Conservation (phyloP, 2,113 vertebrate genomes). For the Diadophis punctatus region DNA sequence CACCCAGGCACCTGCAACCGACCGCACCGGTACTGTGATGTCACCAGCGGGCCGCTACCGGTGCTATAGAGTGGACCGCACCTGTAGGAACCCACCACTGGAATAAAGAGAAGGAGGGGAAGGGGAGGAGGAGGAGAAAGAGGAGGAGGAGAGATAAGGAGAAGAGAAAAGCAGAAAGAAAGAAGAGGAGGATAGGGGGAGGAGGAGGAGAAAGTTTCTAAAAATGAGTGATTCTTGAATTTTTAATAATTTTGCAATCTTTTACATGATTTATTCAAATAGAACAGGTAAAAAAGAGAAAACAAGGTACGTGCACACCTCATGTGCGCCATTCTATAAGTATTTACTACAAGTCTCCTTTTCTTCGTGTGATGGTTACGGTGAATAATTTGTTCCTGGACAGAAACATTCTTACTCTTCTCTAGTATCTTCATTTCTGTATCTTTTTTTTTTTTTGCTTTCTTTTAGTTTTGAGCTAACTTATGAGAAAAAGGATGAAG, state of each 20-base stretch:
- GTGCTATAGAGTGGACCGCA: too few relatives aligned
- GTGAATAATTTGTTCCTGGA: background rate
- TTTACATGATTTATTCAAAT: background rate
- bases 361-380: background rate
- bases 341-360: background rate
- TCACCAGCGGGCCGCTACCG: too few relatives aligned
- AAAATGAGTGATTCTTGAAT: background rate
- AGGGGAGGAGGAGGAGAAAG: too few relatives aligned
- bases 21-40: too few relatives aligned
- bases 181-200: background rate
- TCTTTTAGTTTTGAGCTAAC: background rate
- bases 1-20: too few relatives aligned
- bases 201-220: background rate
- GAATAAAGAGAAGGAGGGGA: too few relatives aligned
- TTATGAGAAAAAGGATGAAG: background rate
- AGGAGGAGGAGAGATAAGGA: background rate
- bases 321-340: background rate
- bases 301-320: background rate
- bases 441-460: background rate
- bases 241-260: background rate
- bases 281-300: background rate
- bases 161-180: too few relatives aligned
- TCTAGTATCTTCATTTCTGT: background rate
- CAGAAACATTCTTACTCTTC: background rate
- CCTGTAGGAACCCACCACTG: too few relatives aligned